Evolutionary conservation across 2,888 invertebrate genomes (phyloP).

Genomic region (Limenitis camilla): DNA sequence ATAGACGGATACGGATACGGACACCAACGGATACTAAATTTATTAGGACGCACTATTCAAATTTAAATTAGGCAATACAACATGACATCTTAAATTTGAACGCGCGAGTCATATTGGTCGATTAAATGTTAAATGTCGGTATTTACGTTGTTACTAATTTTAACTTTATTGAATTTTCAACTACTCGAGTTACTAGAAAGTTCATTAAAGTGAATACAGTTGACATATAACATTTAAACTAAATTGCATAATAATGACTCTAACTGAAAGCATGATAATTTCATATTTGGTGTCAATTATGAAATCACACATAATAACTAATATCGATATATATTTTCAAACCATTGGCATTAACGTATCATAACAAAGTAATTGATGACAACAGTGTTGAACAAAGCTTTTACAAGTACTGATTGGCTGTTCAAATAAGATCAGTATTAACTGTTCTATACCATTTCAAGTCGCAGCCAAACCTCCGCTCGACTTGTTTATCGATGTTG

Average conservation of each 20-base stretch:
- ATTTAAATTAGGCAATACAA: too few relatives aligned
- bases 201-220: too few relatives aligned
- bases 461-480: constrained; percentile 64
- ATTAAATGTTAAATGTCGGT: too few relatives aligned
- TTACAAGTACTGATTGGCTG: constrained; percentile 12
- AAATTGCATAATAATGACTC: too few relatives aligned
- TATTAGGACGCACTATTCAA: too few relatives aligned
- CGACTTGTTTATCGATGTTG: constrained; percentile 68
- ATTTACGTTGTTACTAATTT: too few relatives aligned
- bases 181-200: too few relatives aligned
- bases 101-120: too few relatives aligned
- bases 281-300: background rate
- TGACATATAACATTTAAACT: too few relatives aligned
- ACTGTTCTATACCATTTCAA: constrained; percentile 64
- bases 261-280: too few relatives aligned
- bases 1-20: constrained; percentile 37
- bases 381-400: background rate
- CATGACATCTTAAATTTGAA: too few relatives aligned
- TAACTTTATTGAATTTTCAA: too few relatives aligned
- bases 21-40: background rate
- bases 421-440: constrained; percentile 10
- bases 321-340: background rate
- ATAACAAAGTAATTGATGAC: background rate
- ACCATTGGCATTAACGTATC: background rate
- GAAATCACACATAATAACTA: background rate